Conservation (phyloP, 1,140 invertebrate genomes). For the Lamellibrachia luymesi region DNA sequence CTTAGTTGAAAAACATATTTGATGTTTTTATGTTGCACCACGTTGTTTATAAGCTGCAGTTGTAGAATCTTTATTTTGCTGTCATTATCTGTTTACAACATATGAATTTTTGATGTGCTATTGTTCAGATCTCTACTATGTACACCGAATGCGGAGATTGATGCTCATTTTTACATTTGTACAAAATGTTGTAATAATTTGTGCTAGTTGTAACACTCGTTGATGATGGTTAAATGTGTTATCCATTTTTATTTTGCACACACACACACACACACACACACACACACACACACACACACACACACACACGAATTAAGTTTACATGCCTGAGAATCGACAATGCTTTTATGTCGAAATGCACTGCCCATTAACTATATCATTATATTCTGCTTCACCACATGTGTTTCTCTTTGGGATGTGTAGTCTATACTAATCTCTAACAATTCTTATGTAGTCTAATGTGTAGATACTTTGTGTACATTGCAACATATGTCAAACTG, state of each 20-base stretch:
- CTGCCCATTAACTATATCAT: background rate
- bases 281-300: background rate
- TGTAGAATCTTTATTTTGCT: background rate
- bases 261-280: background rate
- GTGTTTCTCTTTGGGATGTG: background rate
- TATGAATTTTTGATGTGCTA: background rate
- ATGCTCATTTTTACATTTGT: constrained; percentile 1
- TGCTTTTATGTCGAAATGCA: background rate
- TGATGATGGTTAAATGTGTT: background rate
- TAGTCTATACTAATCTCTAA: background rate
- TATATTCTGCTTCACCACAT: background rate
- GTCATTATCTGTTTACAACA: background rate
- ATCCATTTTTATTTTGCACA: background rate
- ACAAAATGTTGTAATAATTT: background rate
- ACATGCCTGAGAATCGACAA: background rate
- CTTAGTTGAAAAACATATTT: background rate
- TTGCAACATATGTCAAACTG: background rate
- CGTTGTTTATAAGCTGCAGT: background rate
- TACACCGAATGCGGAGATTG: background rate
- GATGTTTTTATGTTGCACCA: background rate
- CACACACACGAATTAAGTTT: background rate
- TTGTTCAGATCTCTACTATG: background rate
- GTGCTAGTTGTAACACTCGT: background rate
- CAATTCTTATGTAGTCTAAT: background rate
- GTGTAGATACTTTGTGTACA: background rate